These are phyloP conservation scores for Sitobion miscanthi DNA, from an alignment of 1,140 invertebrate species.

Conservation along the genomic window DNA sequence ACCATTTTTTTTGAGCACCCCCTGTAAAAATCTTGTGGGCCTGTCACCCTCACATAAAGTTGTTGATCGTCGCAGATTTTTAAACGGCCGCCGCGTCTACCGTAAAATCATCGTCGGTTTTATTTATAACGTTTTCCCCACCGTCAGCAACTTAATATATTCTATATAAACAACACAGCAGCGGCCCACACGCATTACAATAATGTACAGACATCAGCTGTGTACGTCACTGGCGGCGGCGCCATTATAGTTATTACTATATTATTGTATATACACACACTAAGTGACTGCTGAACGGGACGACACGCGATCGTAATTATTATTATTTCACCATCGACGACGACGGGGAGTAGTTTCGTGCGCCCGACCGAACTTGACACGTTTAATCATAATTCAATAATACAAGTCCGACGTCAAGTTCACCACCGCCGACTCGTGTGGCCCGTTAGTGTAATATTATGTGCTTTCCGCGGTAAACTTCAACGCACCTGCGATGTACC, in stretches of 20 bases:
- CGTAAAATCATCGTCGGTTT: not conserved
- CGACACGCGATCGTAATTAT: slow-evolving; percentile 24
- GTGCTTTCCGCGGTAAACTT: not conserved
- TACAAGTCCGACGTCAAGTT: not conserved
- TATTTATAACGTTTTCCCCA: not conserved
- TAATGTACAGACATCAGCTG: not conserved
- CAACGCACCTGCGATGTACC: not conserved
- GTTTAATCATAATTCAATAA: slow-evolving; percentile 41
- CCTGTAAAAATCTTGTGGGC: no score
- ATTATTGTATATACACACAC: not conserved
- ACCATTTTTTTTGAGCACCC: no score
- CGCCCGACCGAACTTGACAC: slow-evolving; percentile 5
- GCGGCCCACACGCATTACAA: not conserved
- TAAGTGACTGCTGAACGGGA: not conserved
- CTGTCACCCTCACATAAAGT: no score
- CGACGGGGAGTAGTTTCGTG: not conserved
- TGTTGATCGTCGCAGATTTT: not conserved
- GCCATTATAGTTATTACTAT: not conserved
- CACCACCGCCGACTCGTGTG: not conserved
- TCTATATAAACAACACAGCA: not conserved
- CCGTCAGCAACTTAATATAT: not conserved
- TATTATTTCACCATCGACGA: slow-evolving; percentile 4
- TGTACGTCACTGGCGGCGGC: not conserved
- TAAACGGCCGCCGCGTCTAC: not conserved
- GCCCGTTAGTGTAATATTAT: not conserved